Evolutionary conservation across 2,113 vertebrate genomes (phyloP).

Genomic region (Chunga burmeisteri): DNA sequence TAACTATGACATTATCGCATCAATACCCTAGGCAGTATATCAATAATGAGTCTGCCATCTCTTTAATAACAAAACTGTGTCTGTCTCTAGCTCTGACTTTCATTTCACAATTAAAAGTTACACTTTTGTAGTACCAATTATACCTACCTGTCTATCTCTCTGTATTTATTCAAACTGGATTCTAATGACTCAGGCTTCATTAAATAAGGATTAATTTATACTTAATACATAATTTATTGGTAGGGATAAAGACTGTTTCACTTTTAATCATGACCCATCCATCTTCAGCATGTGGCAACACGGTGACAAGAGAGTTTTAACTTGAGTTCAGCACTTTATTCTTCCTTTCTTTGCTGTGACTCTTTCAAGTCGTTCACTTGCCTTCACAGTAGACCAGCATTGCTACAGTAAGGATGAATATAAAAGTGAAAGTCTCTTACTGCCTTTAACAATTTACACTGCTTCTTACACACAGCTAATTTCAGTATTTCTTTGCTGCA

Average conservation of each 20-base stretch:
- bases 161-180: background rate
- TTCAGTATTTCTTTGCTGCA: background rate
- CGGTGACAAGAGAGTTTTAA: background rate
- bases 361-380: background rate
- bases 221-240: background rate
- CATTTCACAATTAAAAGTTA: background rate
- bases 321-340: background rate
- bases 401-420: background rate
- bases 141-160: background rate
- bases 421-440: background rate
- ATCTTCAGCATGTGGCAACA: background rate
- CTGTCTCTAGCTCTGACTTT: conserved; percentile 2
- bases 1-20: background rate
- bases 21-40: background rate
- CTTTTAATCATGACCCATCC: background rate
- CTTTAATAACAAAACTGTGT: background rate
- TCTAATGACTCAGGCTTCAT: background rate
- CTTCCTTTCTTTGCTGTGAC: background rate
- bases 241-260: background rate
- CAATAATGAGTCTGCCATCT: background rate
- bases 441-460: background rate
- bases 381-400: background rate
- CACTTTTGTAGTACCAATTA: background rate
- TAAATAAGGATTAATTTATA: conserved; percentile 38
- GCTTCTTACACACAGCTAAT: background rate